Conservation (phyloP, 1,140 invertebrate genomes). For the Heliothis virescens region DNA sequence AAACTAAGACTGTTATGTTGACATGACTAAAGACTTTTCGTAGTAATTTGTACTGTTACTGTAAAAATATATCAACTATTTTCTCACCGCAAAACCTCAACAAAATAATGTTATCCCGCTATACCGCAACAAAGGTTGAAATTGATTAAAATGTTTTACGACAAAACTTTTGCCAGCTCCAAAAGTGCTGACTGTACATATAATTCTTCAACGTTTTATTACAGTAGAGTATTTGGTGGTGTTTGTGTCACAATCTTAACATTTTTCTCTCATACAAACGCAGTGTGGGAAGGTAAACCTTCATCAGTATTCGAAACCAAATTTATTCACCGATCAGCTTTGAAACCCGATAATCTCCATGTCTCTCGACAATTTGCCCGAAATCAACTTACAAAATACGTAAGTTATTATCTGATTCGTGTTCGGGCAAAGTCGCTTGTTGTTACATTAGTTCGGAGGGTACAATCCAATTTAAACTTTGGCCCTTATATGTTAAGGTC, state of each 20-base stretch:
- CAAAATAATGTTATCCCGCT: slow-evolving; percentile 14
- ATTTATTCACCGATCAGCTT: slow-evolving; percentile 53
- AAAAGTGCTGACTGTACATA: slow-evolving; percentile 41
- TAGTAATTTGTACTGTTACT: neutral
- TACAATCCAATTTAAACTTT: slow-evolving; percentile 55
- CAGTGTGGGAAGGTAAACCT: slow-evolving; percentile 35
- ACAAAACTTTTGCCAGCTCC: slow-evolving; percentile 11
- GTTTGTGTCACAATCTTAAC: slow-evolving; percentile 38
- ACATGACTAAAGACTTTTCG: neutral
- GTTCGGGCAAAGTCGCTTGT: slow-evolving; percentile 61
- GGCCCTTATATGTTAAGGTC: slow-evolving; percentile 55
- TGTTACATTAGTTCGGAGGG: slow-evolving; percentile 58
- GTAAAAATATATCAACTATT: neutral
- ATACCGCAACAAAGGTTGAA: slow-evolving; percentile 18
- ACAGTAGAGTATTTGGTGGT: slow-evolving; percentile 31
- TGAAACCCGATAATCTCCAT: slow-evolving; percentile 56
- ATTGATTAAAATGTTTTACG: slow-evolving; percentile 41
- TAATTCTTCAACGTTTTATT: slow-evolving; percentile 43
- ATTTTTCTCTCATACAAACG: slow-evolving; percentile 35
- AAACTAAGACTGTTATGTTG: slow-evolving; percentile 13
- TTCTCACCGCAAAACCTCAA: neutral
- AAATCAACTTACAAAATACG: slow-evolving; percentile 64
- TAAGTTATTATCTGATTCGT: slow-evolving; percentile 72
- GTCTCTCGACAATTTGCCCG: slow-evolving; percentile 52
- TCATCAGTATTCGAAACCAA: slow-evolving; percentile 46